Conservation (phyloP, 2,888 invertebrate species). For the Amaurobius ferox region DNA sequence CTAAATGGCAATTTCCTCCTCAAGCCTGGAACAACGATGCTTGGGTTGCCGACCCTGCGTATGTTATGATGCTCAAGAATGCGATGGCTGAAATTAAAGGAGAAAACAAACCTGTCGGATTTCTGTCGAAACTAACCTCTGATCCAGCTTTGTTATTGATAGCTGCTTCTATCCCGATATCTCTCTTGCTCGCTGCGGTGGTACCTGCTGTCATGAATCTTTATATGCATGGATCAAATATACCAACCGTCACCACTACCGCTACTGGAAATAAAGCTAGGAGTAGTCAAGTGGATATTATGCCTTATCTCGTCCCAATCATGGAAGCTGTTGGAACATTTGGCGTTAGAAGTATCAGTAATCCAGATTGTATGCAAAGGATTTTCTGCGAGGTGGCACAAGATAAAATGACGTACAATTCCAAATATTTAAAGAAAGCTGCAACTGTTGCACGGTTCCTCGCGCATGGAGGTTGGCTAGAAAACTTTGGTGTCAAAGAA, state of each 20-base stretch:
- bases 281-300: conserved; percentile 6
- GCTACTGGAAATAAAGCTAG: conserved; percentile 23
- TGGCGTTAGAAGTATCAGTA: conserved; percentile 40
- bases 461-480: conserved; percentile 38
- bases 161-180: conserved; percentile 58
- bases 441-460: conserved; percentile 25
- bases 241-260: conserved; percentile 46
- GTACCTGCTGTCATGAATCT: conserved; percentile 49
- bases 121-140: conserved; percentile 35
- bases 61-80: conserved; percentile 49
- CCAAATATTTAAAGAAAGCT: conserved; percentile 29
- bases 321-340: conserved; percentile 59
- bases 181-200: conserved; percentile 50
- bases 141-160: conserved; percentile 49
- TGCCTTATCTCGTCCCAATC: conserved; percentile 46
- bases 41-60: conserved; percentile 61
- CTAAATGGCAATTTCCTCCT: conserved; percentile 18
- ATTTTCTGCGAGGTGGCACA: conserved; percentile 60
- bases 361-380: conserved; percentile 62
- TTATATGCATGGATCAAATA: conserved; percentile 23
- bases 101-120: conserved; percentile 30
- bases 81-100: conserved; percentile 50
- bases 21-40: conserved; percentile 17
- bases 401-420: conserved; percentile 29
- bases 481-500: conserved; percentile 51